These are phyloP conservation scores for Ormyrus thymus DNA, from an alignment of 2,888 invertebrate species.

Conservation along the genomic window DNA sequence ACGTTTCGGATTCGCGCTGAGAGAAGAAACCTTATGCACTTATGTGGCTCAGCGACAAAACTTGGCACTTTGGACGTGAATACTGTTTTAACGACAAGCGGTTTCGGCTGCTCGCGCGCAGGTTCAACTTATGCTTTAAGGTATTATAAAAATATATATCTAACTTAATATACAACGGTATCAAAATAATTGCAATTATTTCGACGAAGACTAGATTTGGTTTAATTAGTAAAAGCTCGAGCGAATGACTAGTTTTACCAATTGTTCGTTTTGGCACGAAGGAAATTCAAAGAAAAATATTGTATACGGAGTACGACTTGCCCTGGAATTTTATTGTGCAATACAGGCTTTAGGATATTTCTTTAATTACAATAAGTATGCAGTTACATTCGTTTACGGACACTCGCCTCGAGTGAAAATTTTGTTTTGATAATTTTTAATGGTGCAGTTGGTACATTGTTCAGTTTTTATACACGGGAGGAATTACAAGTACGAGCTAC, in stretches of 20 bases:
- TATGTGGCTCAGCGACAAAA: conserved; percentile 24
- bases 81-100: conserved; percentile 31
- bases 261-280: neutral
- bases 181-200: conserved; percentile 24
- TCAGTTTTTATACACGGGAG: conserved; percentile 57
- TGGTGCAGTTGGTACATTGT: conserved; percentile 30
- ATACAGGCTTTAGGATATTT: conserved; percentile 36
- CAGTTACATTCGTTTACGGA: conserved; percentile 28
- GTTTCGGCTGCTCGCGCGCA: conserved; percentile 9
- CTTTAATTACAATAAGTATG: conserved; percentile 32
- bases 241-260: neutral
- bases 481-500: conserved; percentile 33
- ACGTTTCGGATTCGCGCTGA: conserved; percentile 49
- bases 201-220: neutral
- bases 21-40: conserved; percentile 30
- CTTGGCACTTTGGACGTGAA: conserved; percentile 54
- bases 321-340: conserved; percentile 14
- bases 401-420: conserved; percentile 26
- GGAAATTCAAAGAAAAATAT: conserved; percentile 30
- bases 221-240: neutral
- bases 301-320: conserved; percentile 18
- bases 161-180: conserved; percentile 29
- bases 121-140: conserved; percentile 32
- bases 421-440: conserved; percentile 25
- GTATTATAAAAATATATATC: conserved; percentile 48